Evolutionary conservation across 2,888 invertebrate species (phyloP), one percentile per base, ranked within the genome.

Genomic region (Cylindroiulus punctatus): DNA sequence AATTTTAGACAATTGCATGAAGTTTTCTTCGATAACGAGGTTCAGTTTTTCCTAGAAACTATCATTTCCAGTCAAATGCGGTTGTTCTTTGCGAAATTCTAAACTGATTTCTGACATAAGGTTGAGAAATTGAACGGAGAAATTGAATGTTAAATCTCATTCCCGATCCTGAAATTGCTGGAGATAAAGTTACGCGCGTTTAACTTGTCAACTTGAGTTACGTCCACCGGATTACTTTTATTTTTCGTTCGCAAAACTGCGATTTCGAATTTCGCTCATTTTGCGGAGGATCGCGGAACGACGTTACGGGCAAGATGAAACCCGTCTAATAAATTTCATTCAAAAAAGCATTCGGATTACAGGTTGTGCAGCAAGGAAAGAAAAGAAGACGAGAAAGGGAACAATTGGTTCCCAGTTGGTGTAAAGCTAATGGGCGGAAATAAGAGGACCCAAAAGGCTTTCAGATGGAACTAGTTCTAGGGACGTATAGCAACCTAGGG

Each of bases 381-480:
- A 52, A 4, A 52, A 65, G 10, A 26, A 22, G 22, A 65, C 65
- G 65, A 26, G 65, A 10, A 22, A 65, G 22, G 22, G n/a, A 65
- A 65, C 65, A 65, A 65, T 65, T 22, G 65, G 65, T 65, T 65
- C 22, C 26, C 22, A 65, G n/a, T 65, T 65, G 65, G 65, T 10
- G n/a, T 22, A 65, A 65, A 65, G 65, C 65, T 65, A 65, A 65
- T 65, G 65, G 65, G 65, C 65, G 65, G 65, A 65, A 65, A 65
- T 65, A 65, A 65, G 65, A 65, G 65, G 65, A 22, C 65, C 65
- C 26, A 65, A 65, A 65, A 65, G 26, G 22, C 10, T 65, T 22
- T 36, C 7, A 36, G 36, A 36, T 4, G 36, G 7, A 36, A 36
- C 36, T 36, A 36, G 36, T 36, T 36, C 36, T 36, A 36, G 36